phyloP scores from a whole-genome alignment of 2,888 invertebrate genomes.

The Melieria crassipennis region DNA sequence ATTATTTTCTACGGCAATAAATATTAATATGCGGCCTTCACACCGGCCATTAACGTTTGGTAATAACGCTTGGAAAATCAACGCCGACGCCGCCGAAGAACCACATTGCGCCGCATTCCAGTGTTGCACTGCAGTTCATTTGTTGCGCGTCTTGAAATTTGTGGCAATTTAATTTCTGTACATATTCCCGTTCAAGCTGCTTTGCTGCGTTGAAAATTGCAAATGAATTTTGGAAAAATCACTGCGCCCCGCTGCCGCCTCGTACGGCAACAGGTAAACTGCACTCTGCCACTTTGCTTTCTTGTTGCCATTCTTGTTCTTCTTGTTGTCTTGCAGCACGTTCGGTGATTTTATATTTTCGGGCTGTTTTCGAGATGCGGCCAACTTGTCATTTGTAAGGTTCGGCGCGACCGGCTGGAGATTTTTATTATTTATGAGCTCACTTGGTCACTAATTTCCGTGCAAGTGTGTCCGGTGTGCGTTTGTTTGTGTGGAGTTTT shows the following conservation, averaged over 20 bases:
- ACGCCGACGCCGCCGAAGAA: slow-evolving; percentile 28
- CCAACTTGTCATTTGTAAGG: slow-evolving; percentile 32
- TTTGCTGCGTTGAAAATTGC: no score
- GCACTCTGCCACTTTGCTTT: slow-evolving; percentile 14
- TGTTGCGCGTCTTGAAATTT: no score
- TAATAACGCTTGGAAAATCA: slow-evolving; percentile 32
- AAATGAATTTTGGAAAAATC: no score
- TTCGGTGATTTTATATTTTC: no score
- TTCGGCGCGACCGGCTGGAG: slow-evolving; percentile 38
- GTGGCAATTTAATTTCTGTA: not conserved
- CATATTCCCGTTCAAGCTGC: not conserved
- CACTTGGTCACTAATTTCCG: slow-evolving; percentile 50
- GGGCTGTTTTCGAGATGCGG: not conserved
- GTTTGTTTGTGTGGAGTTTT: no score
- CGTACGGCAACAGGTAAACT: slow-evolving; percentile 48
- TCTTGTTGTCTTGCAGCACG: no score
- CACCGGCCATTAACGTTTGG: slow-evolving; percentile 39
- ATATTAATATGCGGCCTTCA: slow-evolving; percentile 62
- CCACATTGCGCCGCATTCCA: not conserved
- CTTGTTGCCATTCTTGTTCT: not conserved
- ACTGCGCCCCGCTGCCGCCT: not conserved
- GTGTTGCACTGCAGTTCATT: not conserved
- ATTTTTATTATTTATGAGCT: slow-evolving; percentile 57
- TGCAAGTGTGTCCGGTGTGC: not conserved
- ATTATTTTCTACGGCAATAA: slow-evolving; percentile 58